Base-by-base conservation (phyloP, 1,140 invertebrate genomes). In the Harpegnathos saltator region DNA sequence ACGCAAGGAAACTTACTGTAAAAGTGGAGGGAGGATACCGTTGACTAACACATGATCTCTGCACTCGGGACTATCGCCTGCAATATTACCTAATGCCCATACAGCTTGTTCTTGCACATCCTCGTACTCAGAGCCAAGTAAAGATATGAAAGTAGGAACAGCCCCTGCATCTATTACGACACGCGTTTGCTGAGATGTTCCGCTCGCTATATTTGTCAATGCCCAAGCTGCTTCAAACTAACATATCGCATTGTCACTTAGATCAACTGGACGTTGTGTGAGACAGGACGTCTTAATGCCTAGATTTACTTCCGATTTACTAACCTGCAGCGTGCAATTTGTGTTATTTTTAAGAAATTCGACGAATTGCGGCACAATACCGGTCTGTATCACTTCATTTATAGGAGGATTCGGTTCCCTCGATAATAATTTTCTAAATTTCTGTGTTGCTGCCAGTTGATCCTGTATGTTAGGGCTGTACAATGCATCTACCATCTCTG, bases 161-260 rank as follows among this genome's bases (percentile, higher is more conserved):
- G 98, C 98, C 61, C 98, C 98, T 50, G 98, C 98, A 89, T 99
- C 97, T 88, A 99, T 98, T 0, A 99, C 98, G 89, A 98, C 97
- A 75, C 97, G 95, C 3, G 99, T 99, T 94, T 99, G 98, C 78
- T 97, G 95, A 19, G 98, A 98, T 24, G 98, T 99, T n/a, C 99
- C 99, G 3, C 98, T 99, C 2, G 98, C 99, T 89, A 99, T 99
- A 94, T 99, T 99, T 68, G 99, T 99, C 83, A 99, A 93, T 63
- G 98, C 98, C 99, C 99, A 99, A 62, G 99, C 98, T 77, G 99
- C 98, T 95, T 99, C 99, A 95, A 99, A 99, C 97, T 99, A 93
- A 81, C 71, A 85, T 71, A 62, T 77, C 50, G 22, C 50, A 84
- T 52, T 54, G 63, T 11, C 5, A 52, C 29, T 84, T 61, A 52